phyloP scores from a whole-genome alignment of 1,140 invertebrate species.

The Armadillidium nasatum region DNA sequence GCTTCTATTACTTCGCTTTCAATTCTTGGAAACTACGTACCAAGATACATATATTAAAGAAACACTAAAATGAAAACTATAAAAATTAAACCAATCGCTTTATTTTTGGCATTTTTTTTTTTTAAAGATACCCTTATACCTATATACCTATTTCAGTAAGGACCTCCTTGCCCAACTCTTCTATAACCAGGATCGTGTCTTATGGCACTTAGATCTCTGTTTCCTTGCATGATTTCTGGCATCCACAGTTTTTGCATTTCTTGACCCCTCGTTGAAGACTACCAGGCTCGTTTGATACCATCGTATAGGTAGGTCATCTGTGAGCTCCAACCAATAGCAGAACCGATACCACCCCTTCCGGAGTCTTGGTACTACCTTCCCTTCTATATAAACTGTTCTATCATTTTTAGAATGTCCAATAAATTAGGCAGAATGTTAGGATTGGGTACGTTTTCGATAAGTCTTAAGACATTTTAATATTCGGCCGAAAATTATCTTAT shows the following conservation, averaged over 20 bases:
- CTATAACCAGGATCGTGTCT: not conserved
- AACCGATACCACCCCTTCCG: not conserved
- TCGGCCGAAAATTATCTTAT: not conserved
- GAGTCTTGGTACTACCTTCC: not conserved
- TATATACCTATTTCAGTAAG: not conserved
- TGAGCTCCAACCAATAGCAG: not conserved
- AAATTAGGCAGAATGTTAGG: not conserved
- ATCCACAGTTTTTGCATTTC: not conserved
- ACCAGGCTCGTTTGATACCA: not conserved
- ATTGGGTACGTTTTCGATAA: not conserved
- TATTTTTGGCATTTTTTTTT: no score
- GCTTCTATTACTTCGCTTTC: no score
- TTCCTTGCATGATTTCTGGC: not conserved
- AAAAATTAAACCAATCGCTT: no score
- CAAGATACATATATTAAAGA: no score
- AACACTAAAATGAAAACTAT: no score
- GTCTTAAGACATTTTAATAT: not conserved
- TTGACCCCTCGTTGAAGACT: not conserved
- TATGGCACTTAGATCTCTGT: not conserved
- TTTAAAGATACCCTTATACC: no score
- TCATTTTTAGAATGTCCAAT: not conserved
- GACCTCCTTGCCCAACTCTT: not conserved
- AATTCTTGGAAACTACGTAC: no score
- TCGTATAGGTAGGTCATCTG: not conserved
- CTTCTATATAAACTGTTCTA: not conserved